Percentiles rank a stretch among this genome's conserved stretches.
phyloP scores from a whole-genome alignment of 2,888 invertebrate species.

The Nephrotoma guestfalica region DNA sequence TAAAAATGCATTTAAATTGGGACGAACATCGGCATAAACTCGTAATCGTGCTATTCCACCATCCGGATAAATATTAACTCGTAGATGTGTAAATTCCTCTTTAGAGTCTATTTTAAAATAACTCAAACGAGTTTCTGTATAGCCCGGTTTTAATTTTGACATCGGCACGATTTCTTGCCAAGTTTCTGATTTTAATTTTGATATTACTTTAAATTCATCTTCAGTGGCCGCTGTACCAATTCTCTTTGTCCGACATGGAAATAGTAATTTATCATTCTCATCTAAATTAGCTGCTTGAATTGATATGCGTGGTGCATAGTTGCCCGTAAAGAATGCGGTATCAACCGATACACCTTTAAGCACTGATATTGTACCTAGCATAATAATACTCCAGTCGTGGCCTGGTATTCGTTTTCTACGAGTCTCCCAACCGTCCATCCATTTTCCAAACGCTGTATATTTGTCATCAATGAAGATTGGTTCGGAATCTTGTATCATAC shows the following conservation, averaged over 20 bases:
- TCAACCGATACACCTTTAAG: constrained; percentile 41
- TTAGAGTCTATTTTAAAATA: constrained; percentile 34
- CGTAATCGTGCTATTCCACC: constrained; percentile 47
- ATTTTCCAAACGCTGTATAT: constrained; percentile 47
- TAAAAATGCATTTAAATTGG: constrained; percentile 15
- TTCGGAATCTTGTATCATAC: constrained; percentile 38
- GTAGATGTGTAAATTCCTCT: constrained; percentile 38
- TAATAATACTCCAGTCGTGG: constrained; percentile 48
- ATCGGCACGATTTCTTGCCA: constrained; percentile 43
- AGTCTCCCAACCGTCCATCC: constrained; percentile 59
- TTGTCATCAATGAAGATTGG: constrained; percentile 41
- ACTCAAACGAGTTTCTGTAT: constrained; percentile 41
- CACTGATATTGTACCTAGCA: constrained; percentile 38
- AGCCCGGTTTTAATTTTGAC: constrained; percentile 39
- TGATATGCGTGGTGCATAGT: constrained; percentile 45
- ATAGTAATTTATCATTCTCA: constrained; percentile 33
- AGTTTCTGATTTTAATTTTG: constrained; percentile 33
- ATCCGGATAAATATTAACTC: constrained; percentile 47
- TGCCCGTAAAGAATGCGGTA: constrained; percentile 48
- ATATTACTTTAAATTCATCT: constrained; percentile 33
- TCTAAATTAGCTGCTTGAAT: constrained; percentile 41
- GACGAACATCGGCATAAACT: constrained; percentile 39
- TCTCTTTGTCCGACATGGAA: constrained; percentile 32
- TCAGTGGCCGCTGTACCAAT: constrained; percentile 38
- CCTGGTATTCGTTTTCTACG: constrained; percentile 42